Base-by-base conservation (phyloP, 2,888 invertebrate species). In the Dascillus cervinus region DNA sequence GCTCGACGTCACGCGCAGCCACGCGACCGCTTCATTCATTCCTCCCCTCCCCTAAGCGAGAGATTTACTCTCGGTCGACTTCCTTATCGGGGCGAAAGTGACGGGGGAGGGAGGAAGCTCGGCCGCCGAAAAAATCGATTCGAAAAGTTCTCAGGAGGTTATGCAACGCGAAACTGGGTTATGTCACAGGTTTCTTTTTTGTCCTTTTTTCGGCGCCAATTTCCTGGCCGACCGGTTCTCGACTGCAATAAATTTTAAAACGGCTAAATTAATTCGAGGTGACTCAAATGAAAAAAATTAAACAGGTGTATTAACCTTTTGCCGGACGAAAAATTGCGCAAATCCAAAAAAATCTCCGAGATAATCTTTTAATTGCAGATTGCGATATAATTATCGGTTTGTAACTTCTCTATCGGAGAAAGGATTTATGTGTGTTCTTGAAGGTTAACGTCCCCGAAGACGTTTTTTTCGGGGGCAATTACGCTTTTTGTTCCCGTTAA, bases 11-110 rank as follows among this genome's bases (percentile, higher is more conserved):
- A 50, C 36, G 22, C 24, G 35, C 41, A 45, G 52, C 52, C 54
- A 53, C 53, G 52, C 53, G 53, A 53, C 52, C 43, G 48, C 24
- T 53, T 45, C 54, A 50, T 52, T 48, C 52, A 52, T 51, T 4
- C 8, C 17, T 8, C 17, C 17, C 4, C 17, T 17, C 17, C 17
- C 17, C 4, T 8, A 17, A 17, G n/a, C n/a, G n/a, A n/a, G n/a
- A n/a, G n/a, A n/a, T n/a, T n/a, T n/a, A n/a, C n/a, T n/a, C n/a
- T n/a, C n/a, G n/a, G n/a, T n/a, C n/a, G n/a, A n/a, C n/a, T n/a
- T n/a, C n/a, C n/a, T n/a, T n/a, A n/a, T n/a, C n/a, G n/a, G n/a
- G n/a, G n/a, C n/a, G n/a, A n/a, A n/a, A n/a, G n/a, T n/a, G n/a
- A n/a, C n/a, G n/a, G n/a, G n/a, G n/a, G n/a, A n/a, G n/a, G n/a